These are phyloP conservation scores for Bubo blakistoni DNA, from an alignment of 2,113 vertebrate genomes.

Conservation along the genomic window DNA sequence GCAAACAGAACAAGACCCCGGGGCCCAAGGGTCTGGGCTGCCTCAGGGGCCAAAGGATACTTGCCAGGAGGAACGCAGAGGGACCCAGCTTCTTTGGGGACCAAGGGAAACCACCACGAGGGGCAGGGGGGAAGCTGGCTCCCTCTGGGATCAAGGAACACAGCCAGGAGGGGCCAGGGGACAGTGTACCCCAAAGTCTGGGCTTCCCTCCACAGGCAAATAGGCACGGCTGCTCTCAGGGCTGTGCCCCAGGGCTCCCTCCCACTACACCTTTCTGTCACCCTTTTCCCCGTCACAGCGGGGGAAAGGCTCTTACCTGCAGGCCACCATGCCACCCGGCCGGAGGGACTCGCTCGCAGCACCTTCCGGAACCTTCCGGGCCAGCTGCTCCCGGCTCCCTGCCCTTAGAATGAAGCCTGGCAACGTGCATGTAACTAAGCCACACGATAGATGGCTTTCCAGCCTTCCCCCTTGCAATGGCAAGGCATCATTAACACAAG, in stretches of 20 bases:
- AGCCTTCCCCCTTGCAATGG: background rate
- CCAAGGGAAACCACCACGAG: background rate
- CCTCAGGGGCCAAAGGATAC: background rate
- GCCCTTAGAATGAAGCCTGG: background rate
- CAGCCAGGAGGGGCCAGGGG: background rate
- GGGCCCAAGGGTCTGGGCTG: background rate
- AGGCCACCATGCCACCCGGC: rapidly evolving
- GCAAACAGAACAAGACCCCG: rapidly evolving
- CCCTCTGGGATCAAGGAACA: background rate
- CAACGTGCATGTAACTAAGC: rapidly evolving
- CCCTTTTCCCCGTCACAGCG: rapidly evolving
- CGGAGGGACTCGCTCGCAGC: rapidly evolving
- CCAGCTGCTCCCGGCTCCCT: background rate
- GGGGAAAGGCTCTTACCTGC: rapidly evolving
- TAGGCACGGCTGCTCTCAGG: background rate
- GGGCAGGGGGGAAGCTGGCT: too few relatives aligned
- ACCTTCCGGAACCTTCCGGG: background rate
- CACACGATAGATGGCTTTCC: rapidly evolving
- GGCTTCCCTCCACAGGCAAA: background rate
- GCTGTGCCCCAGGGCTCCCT: background rate
- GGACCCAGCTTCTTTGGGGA: background rate
- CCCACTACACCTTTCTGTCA: too few relatives aligned
- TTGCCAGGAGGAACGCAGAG: too few relatives aligned
- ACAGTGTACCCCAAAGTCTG: rapidly evolving
- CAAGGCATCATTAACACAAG: background rate